phyloP scores from a whole-genome alignment of 2,888 invertebrate genomes.

The Monochamus alternatus region DNA sequence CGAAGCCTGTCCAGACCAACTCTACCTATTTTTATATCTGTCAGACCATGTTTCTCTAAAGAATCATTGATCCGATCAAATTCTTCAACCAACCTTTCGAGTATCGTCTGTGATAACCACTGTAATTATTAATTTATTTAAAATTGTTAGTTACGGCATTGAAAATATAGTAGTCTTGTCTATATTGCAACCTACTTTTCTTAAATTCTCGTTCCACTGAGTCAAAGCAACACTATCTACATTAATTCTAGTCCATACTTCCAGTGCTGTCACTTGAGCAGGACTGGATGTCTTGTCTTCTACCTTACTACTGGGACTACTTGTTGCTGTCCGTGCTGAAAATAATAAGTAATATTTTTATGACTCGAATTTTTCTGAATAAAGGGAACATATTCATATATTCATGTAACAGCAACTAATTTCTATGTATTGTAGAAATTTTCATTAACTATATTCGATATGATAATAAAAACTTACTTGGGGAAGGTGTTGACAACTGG shows the following conservation, averaged over 20 bases:
- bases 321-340: constrained; percentile 50
- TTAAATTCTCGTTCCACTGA: constrained; percentile 85
- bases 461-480: constrained; percentile 64
- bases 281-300: constrained; percentile 67
- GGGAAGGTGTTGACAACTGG: constrained; percentile 74
- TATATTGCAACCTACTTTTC: constrained; percentile 74
- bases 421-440: background rate
- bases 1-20: constrained; percentile 83
- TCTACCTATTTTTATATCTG: constrained; percentile 79
- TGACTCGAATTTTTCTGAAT: background rate
- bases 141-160: too few relatives aligned
- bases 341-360: background rate
- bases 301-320: constrained; percentile 51
- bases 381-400: background rate
- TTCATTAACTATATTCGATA: background rate
- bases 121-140: constrained; percentile 63
- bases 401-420: background rate
- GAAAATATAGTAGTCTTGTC: background rate
- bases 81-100: constrained; percentile 83
- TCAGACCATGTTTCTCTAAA: constrained; percentile 80
- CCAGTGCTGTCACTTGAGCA: constrained; percentile 66
- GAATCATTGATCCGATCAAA: constrained; percentile 81
- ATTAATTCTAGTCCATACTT: constrained; percentile 77
- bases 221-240: constrained; percentile 80
- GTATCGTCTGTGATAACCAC: constrained; percentile 91